Percentiles rank a stretch among this genome's conserved stretches.
phyloP scores from a whole-genome alignment of 1,140 invertebrate species.

The Eupeodes corollae region DNA sequence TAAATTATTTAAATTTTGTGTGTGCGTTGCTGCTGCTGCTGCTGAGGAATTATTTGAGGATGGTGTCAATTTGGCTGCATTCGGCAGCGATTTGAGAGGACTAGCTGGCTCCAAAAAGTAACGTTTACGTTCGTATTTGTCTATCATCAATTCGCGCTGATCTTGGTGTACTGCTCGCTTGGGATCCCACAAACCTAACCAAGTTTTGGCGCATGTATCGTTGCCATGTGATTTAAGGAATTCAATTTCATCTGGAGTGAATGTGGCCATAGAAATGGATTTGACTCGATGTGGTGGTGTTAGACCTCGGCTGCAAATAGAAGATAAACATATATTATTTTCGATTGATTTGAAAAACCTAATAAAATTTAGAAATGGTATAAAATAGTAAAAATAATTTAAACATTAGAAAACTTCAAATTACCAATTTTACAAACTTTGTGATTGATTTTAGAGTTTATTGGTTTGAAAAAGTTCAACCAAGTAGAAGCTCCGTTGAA shows the following conservation, averaged over 20 bases:
- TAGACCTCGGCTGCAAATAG: slow-evolving; percentile 71
- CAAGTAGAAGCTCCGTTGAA: too few relatives aligned
- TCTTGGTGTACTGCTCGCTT: slow-evolving; percentile 51
- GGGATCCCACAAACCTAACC: slow-evolving; percentile 82
- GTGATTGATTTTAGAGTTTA: too few relatives aligned
- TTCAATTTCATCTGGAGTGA: slow-evolving; percentile 90
- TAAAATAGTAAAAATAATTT: background rate
- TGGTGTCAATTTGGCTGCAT: slow-evolving; percentile 32
- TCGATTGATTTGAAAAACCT: too few relatives aligned
- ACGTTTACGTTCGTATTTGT: slow-evolving; percentile 87
- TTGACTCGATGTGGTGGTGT: slow-evolving; percentile 96
- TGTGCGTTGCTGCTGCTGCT: slow-evolving; percentile 12
- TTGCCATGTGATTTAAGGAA: slow-evolving; percentile 83
- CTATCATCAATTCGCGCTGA: slow-evolving; percentile 81
- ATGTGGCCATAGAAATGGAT: slow-evolving; percentile 97
- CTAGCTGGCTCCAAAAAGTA: slow-evolving; percentile 56
- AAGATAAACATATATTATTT: background rate
- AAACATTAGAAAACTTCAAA: too few relatives aligned
- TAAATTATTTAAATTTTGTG: background rate
- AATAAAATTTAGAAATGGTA: too few relatives aligned
- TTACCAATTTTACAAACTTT: too few relatives aligned
- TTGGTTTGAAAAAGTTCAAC: too few relatives aligned
- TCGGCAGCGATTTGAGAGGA: slow-evolving; percentile 37
- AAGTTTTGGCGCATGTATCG: slow-evolving; percentile 82
- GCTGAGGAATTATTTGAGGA: slow-evolving; percentile 11